Evolutionary conservation across 1,140 invertebrate genomes (phyloP).

Genomic region (Charaxes varanes): DNA sequence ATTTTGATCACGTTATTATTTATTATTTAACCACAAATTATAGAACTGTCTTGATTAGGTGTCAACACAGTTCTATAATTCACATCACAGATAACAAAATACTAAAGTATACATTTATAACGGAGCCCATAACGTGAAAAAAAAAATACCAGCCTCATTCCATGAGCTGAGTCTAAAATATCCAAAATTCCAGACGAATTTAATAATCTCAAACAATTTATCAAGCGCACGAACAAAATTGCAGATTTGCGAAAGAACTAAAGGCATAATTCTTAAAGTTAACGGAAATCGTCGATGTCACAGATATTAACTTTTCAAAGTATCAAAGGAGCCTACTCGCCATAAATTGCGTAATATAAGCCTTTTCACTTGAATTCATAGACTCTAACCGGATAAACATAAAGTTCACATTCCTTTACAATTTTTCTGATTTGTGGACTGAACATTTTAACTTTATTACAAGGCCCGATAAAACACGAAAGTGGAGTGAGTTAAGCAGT

Average conservation of each 20-base stretch:
- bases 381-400: too few relatives aligned
- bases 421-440: conserved; percentile 5
- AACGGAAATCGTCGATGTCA: conserved; percentile 29
- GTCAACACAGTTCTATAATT: too few relatives aligned
- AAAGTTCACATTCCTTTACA: not conserved
- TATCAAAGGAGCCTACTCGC: conserved; percentile 37
- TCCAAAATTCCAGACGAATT: too few relatives aligned
- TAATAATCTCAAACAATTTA: conserved; percentile 19
- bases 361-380: too few relatives aligned
- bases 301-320: conserved; percentile 42
- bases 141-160: too few relatives aligned
- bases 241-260: conserved; percentile 23
- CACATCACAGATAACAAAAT: too few relatives aligned
- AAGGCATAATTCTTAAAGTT: conserved; percentile 34
- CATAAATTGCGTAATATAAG: conserved; percentile 26
- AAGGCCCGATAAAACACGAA: conserved; percentile 31
- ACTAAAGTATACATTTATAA: too few relatives aligned
- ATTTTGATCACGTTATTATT: too few relatives aligned
- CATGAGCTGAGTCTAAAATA: too few relatives aligned
- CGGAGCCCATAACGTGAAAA: too few relatives aligned
- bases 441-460: conserved; percentile 37
- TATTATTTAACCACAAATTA: too few relatives aligned
- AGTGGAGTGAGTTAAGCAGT: conserved; percentile 30
- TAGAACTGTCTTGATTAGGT: too few relatives aligned
- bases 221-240: conserved; percentile 14